These are phyloP conservation scores for Xanthia icteritia DNA, from an alignment of 2,888 invertebrate genomes.

Conservation along the genomic window DNA sequence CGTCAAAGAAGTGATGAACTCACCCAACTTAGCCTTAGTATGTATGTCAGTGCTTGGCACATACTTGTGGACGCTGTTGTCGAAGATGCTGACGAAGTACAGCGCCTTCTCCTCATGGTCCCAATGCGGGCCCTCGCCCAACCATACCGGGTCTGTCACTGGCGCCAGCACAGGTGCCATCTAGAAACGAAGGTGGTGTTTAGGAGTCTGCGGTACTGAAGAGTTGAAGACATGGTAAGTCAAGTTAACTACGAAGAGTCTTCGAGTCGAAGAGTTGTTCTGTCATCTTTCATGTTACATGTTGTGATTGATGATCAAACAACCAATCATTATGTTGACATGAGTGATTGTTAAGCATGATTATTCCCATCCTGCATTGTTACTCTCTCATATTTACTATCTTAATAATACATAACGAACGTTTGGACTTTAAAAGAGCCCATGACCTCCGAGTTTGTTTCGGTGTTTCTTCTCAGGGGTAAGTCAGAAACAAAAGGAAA, in stretches of 20 bases:
- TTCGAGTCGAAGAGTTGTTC: too few species aligned
- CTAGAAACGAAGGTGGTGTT: constrained; percentile 55
- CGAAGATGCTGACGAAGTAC: constrained; percentile 92
- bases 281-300: too few species aligned
- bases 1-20: constrained; percentile 5
- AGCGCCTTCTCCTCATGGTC: constrained; percentile 90
- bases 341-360: neutral
- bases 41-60: constrained; percentile 84
- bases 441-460: too few species aligned
- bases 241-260: neutral
- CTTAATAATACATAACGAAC: neutral
- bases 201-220: neutral
- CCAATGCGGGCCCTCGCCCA: constrained; percentile 95
- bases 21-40: constrained; percentile 89
- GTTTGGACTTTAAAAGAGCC: neutral
- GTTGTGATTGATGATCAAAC: neutral
- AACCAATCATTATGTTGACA: neutral
- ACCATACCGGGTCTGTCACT: constrained; percentile 87
- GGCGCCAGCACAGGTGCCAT: constrained; percentile 85
- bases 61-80: constrained; percentile 88
- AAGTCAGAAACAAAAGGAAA: too few species aligned
- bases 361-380: neutral
- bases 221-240: neutral
- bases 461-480: neutral
- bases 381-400: too few species aligned